phyloP scores from a whole-genome alignment of 2,113 vertebrate species.

The Romanogobio albipinnatus region DNA sequence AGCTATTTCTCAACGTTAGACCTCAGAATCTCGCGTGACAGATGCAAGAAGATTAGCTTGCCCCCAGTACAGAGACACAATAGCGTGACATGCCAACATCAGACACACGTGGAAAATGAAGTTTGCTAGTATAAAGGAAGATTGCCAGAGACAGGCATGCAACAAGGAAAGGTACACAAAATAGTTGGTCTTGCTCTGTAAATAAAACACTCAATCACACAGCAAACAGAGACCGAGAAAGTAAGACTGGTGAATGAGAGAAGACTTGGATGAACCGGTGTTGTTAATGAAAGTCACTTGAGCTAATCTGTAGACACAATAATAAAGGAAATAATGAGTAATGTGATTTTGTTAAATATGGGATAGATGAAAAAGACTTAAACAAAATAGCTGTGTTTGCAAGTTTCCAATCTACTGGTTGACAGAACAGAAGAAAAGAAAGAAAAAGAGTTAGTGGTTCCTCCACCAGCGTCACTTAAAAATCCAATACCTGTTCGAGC shows the following conservation, averaged over 20 bases:
- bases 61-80: slow-evolving; percentile 73
- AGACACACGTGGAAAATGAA: slow-evolving; percentile 69
- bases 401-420: background rate
- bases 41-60: slow-evolving; percentile 73
- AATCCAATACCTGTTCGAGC: slow-evolving; percentile 89
- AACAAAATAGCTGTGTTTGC: no score
- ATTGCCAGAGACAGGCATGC: slow-evolving; percentile 62
- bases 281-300: background rate
- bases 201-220: slow-evolving; percentile 22
- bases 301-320: background rate
- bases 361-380: background rate
- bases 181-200: slow-evolving; percentile 46
- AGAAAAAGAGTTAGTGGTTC: background rate
- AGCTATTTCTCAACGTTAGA: slow-evolving; percentile 57
- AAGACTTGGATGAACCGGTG: slow-evolving; percentile 30
- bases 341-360: background rate
- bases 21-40: slow-evolving; percentile 70
- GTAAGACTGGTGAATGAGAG: slow-evolving; percentile 24
- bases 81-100: slow-evolving; percentile 70
- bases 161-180: slow-evolving; percentile 62
- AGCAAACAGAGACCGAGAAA: slow-evolving; percentile 21
- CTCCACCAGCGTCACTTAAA: slow-evolving; percentile 36
- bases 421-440: background rate
- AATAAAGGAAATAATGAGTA: background rate
- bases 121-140: slow-evolving; percentile 60